Evolutionary conservation across 2,113 vertebrate genomes (phyloP), one percentile per base, ranked within the genome.

Genomic region (Chascanopsetta lugubris): DNA sequence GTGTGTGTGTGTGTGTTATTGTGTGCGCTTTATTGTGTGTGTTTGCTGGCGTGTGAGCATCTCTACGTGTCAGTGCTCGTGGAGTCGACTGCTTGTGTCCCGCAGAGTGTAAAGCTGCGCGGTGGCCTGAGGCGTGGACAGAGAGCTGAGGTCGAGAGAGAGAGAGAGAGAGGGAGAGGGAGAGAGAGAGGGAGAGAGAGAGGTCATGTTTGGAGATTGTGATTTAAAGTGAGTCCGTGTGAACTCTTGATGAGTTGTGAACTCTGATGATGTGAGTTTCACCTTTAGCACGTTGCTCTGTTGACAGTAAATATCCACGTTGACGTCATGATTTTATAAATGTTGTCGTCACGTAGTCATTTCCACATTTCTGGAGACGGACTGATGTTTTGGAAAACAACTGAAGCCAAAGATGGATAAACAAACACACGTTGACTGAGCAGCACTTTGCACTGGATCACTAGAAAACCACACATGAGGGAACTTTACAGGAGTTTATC

Each of bases 61-160:
- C 18, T 66, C 36, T 42, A 69, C 8, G 70, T 56, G 58, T 51
- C 18, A 8, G 42, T 49, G 58, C 26, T 13, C 11, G 13, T 2
- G 34, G 5, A 25, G 64, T 55, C 45, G 74, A 27, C 13, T 6
- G 34, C 40, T 17, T 51, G 29, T 26, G 21, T 63, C 38, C 50
- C 15, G 1, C 22, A 13, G 22, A 30, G 32, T 34, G 22, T 58
- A 10, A 66, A 38, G 67, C n/a, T 53, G 22, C 21, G 18, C 69
- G 13, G 29, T 1, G 29, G 20, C 78, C 61, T 62, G 11, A 40
- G 78, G 75, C 57, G 1, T 50, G n/a, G 46, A 70, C 32, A 72
- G 62, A 63, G 45, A 76, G 29, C 40, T 40, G 7, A 34, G 10
- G 47, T 22, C 12, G 8, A 7, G 21, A 17, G 34, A 20, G 15